Evolutionary conservation across 35 echinoderm and acorn worm species (phyloP).

Genomic region (Apostichopus californicus): DNA sequence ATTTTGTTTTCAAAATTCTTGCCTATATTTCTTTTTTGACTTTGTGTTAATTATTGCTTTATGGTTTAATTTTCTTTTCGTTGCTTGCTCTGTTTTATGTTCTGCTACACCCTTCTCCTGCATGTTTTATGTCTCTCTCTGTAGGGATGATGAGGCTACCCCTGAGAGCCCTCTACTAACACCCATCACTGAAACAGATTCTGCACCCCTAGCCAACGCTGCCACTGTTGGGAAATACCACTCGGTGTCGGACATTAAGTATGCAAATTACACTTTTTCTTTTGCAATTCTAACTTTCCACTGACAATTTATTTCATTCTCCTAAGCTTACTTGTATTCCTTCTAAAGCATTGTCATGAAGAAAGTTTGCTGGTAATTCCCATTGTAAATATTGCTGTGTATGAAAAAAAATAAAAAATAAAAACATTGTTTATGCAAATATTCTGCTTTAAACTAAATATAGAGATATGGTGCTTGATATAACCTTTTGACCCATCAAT

Average conservation of each 20-base stretch:
- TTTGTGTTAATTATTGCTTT: neutral
- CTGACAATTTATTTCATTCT: no score
- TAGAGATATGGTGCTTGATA: no score
- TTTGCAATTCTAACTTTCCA: neutral
- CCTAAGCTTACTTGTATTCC: no score
- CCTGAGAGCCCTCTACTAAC: neutral
- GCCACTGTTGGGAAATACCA: conserved; percentile 6
- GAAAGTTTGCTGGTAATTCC: no score
- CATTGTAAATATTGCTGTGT: no score
- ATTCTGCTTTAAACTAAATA: no score
- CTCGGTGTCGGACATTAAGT: conserved; percentile 24
- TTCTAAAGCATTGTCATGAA: no score
- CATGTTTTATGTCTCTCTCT: neutral
- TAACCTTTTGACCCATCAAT: no score
- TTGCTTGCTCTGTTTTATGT: neutral
- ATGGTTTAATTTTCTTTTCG: neutral
- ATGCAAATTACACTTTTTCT: neutral
- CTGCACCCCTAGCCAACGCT: neutral
- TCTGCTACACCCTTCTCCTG: neutral
- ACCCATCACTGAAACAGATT: neutral
- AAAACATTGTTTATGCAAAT: no score
- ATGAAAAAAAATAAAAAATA: no score
- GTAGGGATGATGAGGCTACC: neutral
- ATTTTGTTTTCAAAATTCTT: neutral
- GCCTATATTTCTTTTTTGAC: neutral